Percentiles rank a stretch among this genome's conserved stretches.
These are phyloP conservation scores for Pachyseris speciosa DNA, from an alignment of 64 coral and sea anemone genomes.

Conservation along the genomic window DNA sequence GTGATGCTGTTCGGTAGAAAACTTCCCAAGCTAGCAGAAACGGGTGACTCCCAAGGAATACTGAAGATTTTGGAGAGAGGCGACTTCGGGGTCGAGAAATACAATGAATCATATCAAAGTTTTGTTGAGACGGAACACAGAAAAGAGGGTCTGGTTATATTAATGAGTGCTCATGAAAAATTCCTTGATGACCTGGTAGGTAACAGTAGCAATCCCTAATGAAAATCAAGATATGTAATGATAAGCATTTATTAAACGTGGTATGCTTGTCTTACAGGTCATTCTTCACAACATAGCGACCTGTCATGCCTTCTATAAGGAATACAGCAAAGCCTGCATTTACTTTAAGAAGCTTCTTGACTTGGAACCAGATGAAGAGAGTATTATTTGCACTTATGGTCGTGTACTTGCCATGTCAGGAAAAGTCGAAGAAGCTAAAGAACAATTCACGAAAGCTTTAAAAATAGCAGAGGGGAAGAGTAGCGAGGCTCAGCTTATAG, in stretches of 20 bases:
- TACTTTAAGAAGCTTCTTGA: constrained; percentile 43
- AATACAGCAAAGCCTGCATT: constrained; percentile 41
- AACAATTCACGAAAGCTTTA: constrained; percentile 49
- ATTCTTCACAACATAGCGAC: constrained; percentile 67
- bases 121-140: constrained; percentile 73
- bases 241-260: neutral
- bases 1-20: constrained; percentile 71
- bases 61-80: constrained; percentile 68
- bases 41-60: constrained; percentile 53
- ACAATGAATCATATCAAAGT: constrained; percentile 80
- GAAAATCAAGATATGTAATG: too few species aligned
- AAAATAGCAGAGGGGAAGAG: constrained; percentile 67
- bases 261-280: constrained; percentile 1
- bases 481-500: constrained; percentile 40
- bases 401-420: constrained; percentile 65
- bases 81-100: constrained; percentile 62
- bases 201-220: too few species aligned
- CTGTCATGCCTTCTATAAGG: constrained; percentile 61
- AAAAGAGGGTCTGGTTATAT: constrained; percentile 58
- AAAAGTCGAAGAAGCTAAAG: constrained; percentile 37
- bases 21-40: constrained; percentile 32
- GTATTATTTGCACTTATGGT: constrained; percentile 25
- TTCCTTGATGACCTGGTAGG: constrained; percentile 77
- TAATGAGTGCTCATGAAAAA: constrained; percentile 59
- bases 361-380: constrained; percentile 5